Conservation (phyloP, 2,113 vertebrate species). For the Orycteropus afer region DNA sequence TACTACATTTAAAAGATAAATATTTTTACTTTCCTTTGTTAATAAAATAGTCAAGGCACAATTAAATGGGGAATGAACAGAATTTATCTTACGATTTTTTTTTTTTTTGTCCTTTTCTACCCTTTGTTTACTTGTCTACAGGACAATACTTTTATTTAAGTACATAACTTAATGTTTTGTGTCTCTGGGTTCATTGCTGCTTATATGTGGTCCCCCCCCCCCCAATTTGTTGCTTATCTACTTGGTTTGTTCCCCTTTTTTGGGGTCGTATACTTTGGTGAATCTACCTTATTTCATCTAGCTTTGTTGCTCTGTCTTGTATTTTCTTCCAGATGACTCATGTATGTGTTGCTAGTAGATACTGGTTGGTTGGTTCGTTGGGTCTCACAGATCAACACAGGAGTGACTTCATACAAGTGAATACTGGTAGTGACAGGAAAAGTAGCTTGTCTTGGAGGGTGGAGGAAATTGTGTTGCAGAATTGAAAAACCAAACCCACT, state of each 20-base stretch:
- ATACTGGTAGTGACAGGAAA: slow-evolving; percentile 54
- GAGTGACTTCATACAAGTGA: slow-evolving; percentile 41
- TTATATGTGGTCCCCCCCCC: background rate
- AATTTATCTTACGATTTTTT: background rate
- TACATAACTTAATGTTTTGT: background rate
- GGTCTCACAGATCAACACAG: background rate
- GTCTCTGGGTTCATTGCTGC: background rate
- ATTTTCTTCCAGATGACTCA: slow-evolving; percentile 27
- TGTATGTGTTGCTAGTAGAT: background rate
- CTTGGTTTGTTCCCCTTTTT: slow-evolving; percentile 11
- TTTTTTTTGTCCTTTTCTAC: background rate
- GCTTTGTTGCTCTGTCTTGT: background rate
- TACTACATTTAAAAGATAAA: background rate
- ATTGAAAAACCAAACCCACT: background rate
- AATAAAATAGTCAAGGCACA: background rate
- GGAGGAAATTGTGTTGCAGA: background rate
- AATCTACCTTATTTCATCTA: background rate
- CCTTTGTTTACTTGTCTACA: background rate
- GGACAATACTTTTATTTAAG: background rate
- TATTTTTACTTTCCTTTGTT: background rate
- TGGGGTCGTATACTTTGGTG: background rate
- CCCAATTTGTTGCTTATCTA: background rate
- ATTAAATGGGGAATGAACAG: background rate
- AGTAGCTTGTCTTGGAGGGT: background rate
- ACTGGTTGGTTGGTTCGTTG: slow-evolving; percentile 39